Percentiles rank a stretch among this genome's conserved stretches.
These are phyloP conservation scores for Phengaris alcon DNA, from an alignment of 2,888 invertebrate species.

Conservation along the genomic window DNA sequence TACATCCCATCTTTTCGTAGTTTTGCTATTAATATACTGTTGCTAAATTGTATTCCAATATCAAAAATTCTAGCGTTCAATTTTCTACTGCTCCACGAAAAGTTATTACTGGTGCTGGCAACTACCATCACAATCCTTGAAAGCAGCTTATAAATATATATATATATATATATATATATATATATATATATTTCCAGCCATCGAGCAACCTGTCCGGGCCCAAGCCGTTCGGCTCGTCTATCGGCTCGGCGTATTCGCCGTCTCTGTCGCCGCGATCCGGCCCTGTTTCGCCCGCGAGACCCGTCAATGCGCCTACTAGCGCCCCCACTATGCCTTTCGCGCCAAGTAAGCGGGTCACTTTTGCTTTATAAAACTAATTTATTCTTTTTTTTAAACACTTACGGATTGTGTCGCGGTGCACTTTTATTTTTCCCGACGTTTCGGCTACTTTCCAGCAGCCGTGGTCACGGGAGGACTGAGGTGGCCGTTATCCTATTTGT, in stretches of 20 bases:
- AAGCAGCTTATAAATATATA: background rate
- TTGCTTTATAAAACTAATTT: slow-evolving; percentile 57
- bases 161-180: too few species aligned
- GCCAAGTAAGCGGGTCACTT: slow-evolving; percentile 77
- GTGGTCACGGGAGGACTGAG: too few species aligned
- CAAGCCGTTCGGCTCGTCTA: slow-evolving; percentile 81
- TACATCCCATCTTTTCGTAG: too few species aligned
- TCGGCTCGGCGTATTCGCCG: slow-evolving; percentile 76
- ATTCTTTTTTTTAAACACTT: too few species aligned
- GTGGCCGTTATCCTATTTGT: too few species aligned
- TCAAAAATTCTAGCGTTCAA: background rate
- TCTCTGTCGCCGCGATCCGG: slow-evolving; percentile 75
- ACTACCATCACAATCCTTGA: background rate
- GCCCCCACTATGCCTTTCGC: slow-evolving; percentile 55
- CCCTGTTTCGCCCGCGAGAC: slow-evolving; percentile 73
- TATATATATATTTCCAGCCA: slow-evolving; percentile 52
- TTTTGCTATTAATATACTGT: too few species aligned
- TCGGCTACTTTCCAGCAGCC: too few species aligned
- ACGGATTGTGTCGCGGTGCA: too few species aligned
- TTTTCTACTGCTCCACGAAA: background rate
- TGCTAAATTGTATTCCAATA: too few species aligned
- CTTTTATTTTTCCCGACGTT: too few species aligned
- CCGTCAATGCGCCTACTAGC: slow-evolving; percentile 50
- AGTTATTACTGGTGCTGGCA: background rate
- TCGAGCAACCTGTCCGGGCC: slow-evolving; percentile 79